Conservation (phyloP, 2,888 invertebrate species). For the Carabus problematicus region DNA sequence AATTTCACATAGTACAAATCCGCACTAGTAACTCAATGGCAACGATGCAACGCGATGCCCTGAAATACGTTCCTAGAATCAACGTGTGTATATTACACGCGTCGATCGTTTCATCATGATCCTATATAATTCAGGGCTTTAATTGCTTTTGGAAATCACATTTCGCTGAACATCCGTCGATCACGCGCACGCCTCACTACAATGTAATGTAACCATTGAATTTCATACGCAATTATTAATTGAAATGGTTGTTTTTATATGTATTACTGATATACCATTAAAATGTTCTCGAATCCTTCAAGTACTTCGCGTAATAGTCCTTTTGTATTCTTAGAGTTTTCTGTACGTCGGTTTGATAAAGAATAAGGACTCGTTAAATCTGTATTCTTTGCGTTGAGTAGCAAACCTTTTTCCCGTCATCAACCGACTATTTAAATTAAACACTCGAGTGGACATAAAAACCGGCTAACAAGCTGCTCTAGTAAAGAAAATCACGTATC, state of each 20-base stretch:
- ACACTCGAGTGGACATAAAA: slow-evolving; percentile 36
- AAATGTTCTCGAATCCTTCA: no score
- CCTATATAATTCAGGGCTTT: slow-evolving; percentile 40
- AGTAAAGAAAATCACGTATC: slow-evolving; percentile 46
- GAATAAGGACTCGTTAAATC: no score
- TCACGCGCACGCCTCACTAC: slow-evolving; percentile 21
- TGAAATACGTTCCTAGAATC: slow-evolving; percentile 2
- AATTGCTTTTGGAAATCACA: slow-evolving; percentile 42
- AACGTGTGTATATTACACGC: slow-evolving; percentile 13
- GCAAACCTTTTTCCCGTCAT: slow-evolving; percentile 27
- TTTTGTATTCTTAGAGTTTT: no score
- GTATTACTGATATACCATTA: no score
- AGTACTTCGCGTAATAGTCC: no score
- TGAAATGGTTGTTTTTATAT: no score
- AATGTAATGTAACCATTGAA: no score
- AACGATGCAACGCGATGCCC: slow-evolving; percentile 15
- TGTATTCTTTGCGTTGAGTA: no score
- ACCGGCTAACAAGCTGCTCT: slow-evolving; percentile 44
- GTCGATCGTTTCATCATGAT: slow-evolving; percentile 39
- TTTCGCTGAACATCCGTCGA: slow-evolving; percentile 39
- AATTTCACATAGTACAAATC: slow-evolving; percentile 37
- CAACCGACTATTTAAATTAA: slow-evolving; percentile 41
- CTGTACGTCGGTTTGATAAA: no score
- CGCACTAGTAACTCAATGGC: slow-evolving; percentile 33
- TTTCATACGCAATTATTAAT: no score